Base-by-base conservation (phyloP, 2,797 vertebrate genomes). In the Epinephelus malabaricus region DNA sequence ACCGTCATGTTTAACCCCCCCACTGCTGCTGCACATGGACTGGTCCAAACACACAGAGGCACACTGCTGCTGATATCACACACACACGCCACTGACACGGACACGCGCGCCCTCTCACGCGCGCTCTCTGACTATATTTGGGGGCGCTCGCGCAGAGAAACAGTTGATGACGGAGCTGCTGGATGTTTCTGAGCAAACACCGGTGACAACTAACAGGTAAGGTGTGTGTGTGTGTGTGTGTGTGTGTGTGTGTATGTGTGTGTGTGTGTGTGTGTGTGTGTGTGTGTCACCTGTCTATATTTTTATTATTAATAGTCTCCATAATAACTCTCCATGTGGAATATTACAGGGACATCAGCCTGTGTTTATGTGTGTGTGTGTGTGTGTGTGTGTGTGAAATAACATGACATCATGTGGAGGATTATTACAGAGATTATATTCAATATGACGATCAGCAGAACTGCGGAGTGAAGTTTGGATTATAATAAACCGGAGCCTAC, bases 121-220 rank as follows among this genome's bases (percentile, higher is more conserved):
- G n/a, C 69, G 34, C 56, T 2, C 15, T 4, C 30, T 11, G 60
- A 8, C 61, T 81, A 61, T 75, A 79, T 72, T 45, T 63, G 73
- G 72, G 47, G 15, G 76, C 0, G 47, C 46, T 43, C 23, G 54
- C 49, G 13, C 58, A 19, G 49, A 56, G 58, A 6, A 25, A 12
- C 81, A 64, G 78, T 74, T 55, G 78, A 18, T 3, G 69, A 30
- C 76, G 76, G 73, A 85, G 76, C 89, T 27, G 77, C 83, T 76
- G 82, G 80, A 83, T 75, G 84, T 69, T 81, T 76, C 45, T 72
- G 58, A 23, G 2, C 23, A 0, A 7, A 58, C 76, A 38, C 56
- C 67, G 69, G 65, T 4, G 34, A 34, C 75, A 30, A 0, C 70
- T 0, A 0, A 8, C 85, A 88, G 90, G 88, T 90, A 78, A 76